These are phyloP conservation scores for Tipula helvola DNA, from an alignment of 2,888 invertebrate genomes.

Conservation along the genomic window DNA sequence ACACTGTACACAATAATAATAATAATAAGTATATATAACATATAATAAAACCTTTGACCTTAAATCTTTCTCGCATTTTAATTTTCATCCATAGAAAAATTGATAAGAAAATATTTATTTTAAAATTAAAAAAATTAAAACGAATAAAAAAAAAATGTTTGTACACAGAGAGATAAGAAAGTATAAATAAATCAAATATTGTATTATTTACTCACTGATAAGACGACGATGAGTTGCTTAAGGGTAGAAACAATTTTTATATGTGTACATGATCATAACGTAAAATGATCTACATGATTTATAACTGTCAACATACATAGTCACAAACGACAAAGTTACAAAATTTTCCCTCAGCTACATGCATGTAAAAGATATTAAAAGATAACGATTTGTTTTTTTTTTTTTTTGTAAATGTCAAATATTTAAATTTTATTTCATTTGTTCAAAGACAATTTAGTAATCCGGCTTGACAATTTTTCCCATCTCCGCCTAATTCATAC, in stretches of 20 bases:
- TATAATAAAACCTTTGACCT: background rate
- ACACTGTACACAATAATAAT: background rate
- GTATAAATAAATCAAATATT: background rate
- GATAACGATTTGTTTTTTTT: background rate
- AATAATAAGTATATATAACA: background rate
- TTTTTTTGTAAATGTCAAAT: background rate
- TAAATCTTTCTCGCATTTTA: slow-evolving; percentile 4
- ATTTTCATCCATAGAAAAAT: background rate
- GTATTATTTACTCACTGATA: slow-evolving; percentile 4
- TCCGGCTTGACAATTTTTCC: background rate
- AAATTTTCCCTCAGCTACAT: background rate
- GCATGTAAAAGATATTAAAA: background rate
- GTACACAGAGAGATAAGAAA: background rate
- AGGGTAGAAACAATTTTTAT: background rate
- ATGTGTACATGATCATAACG: background rate
- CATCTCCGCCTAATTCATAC: background rate
- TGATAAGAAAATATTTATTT: background rate
- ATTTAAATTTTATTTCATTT: background rate
- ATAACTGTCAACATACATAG: background rate
- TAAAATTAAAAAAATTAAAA: background rate
- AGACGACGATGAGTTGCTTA: background rate
- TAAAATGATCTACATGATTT: background rate
- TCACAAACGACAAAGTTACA: background rate
- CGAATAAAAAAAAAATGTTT: background rate
- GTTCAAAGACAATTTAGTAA: background rate